phyloP scores from a whole-genome alignment of 2,888 invertebrate species.

The Morpho deidamia region DNA sequence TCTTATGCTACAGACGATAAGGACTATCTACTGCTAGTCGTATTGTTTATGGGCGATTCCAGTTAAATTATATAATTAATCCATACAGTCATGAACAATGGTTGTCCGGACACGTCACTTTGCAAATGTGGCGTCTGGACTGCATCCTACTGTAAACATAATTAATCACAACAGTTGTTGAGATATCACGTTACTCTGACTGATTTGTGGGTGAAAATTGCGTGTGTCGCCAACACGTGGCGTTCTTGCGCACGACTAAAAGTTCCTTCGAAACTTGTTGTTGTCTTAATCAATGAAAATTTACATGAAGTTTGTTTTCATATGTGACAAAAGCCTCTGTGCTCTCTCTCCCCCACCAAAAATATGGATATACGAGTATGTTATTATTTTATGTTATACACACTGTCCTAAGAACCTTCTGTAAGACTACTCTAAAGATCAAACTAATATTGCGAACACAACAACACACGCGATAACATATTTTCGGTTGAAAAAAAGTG shows the following conservation, averaged over 20 bases:
- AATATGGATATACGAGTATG: too few relatives aligned
- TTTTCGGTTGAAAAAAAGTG: too few relatives aligned
- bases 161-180: conserved; percentile 39
- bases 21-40: not conserved
- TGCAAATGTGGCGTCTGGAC: conserved; percentile 49
- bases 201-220: conserved; percentile 26
- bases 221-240: conserved; percentile 18
- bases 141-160: conserved; percentile 50
- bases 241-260: not conserved
- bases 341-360: too few relatives aligned
- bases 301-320: too few relatives aligned
- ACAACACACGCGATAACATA: too few relatives aligned
- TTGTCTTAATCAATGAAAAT: too few relatives aligned
- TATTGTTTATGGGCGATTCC: conserved; percentile 20
- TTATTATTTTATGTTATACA: too few relatives aligned
- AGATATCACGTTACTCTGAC: conserved; percentile 23
- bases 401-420: too few relatives aligned
- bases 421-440: too few relatives aligned
- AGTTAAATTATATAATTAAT: conserved; percentile 28
- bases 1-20: conserved; percentile 8
- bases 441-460: too few relatives aligned
- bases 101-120: conserved; percentile 57
- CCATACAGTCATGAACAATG: conserved; percentile 42
- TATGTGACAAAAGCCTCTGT: too few relatives aligned
- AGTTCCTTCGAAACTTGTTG: too few relatives aligned